Percentiles rank a stretch among this genome's conserved stretches.
These are phyloP conservation scores for Spatulosminthurus flaviceps DNA, from an alignment of 2,888 invertebrate genomes.

Conservation along the genomic window DNA sequence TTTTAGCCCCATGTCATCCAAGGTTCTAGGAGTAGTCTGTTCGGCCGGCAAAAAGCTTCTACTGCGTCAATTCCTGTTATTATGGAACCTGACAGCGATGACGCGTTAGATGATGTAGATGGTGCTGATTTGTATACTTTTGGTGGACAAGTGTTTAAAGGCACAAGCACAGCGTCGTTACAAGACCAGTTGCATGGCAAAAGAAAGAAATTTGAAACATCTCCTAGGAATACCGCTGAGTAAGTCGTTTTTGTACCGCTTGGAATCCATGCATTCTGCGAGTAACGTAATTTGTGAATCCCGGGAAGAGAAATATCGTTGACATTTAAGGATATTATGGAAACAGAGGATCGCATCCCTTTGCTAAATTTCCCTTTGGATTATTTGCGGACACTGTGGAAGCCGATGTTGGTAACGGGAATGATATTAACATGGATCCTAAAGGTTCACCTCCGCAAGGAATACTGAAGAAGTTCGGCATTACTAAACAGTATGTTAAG, in stretches of 20 bases:
- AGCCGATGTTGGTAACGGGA: neutral
- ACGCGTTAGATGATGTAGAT: constrained; percentile 24
- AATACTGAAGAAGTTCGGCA: constrained; percentile 43
- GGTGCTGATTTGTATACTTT: neutral
- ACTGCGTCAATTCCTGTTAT: neutral
- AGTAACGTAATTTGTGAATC: no score
- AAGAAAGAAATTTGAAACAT: neutral
- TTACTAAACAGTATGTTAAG: constrained; percentile 30
- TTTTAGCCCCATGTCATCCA: constrained; percentile 29
- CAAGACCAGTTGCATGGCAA: neutral
- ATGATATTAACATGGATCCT: neutral
- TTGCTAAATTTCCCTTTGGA: no score
- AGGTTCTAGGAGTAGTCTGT: constrained; percentile 7
- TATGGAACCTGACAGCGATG: constrained; percentile 10
- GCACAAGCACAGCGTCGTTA: constrained; percentile 27
- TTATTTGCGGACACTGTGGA: neutral
- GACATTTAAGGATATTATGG: no score
- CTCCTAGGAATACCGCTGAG: no score
- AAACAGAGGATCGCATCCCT: neutral
- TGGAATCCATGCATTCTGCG: no score
- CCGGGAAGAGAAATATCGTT: no score
- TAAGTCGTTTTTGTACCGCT: no score
- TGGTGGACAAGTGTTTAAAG: constrained; percentile 1
- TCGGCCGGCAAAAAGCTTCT: constrained; percentile 15
- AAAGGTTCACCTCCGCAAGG: constrained; percentile 23